Conservation (phyloP, 53 echinoderm and acorn worm species). For the Hippasteria phrygiana region DNA sequence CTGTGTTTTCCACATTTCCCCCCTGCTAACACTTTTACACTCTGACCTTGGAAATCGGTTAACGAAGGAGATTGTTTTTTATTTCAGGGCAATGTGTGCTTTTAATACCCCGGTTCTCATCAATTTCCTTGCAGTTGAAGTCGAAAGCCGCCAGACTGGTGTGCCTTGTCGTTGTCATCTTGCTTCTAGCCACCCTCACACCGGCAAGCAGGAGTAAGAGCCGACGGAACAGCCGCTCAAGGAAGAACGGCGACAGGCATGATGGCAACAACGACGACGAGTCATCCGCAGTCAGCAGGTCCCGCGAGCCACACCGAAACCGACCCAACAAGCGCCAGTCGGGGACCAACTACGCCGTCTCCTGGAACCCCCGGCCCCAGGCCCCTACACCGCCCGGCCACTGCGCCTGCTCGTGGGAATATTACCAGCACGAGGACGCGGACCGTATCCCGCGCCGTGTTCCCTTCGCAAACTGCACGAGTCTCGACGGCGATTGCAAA, state of each 20-base stretch:
- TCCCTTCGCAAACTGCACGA: slow-evolving; percentile 28
- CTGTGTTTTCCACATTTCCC: too few species aligned
- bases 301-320: not conserved
- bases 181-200: not conserved
- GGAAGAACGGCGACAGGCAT: too few species aligned
- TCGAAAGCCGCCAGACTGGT: not conserved
- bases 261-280: too few species aligned
- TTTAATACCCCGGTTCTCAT: too few species aligned
- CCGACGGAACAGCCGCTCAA: not conserved
- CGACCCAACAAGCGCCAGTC: not conserved
- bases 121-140: not conserved
- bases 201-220: not conserved
- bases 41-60: too few species aligned
- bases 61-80: too few species aligned
- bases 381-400: not conserved
- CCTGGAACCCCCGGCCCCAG: not conserved
- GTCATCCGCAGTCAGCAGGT: too few species aligned
- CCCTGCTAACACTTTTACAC: too few species aligned
- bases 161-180: not conserved
- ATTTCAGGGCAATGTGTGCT: too few species aligned
- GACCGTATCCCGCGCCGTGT: slow-evolving; percentile 35
- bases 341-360: not conserved
- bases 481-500: not conserved
- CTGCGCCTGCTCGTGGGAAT: slow-evolving; percentile 5
- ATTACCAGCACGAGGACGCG: slow-evolving; percentile 8